Conservation (phyloP, 2,797 vertebrate genomes). For the Thaleichthys pacificus region DNA sequence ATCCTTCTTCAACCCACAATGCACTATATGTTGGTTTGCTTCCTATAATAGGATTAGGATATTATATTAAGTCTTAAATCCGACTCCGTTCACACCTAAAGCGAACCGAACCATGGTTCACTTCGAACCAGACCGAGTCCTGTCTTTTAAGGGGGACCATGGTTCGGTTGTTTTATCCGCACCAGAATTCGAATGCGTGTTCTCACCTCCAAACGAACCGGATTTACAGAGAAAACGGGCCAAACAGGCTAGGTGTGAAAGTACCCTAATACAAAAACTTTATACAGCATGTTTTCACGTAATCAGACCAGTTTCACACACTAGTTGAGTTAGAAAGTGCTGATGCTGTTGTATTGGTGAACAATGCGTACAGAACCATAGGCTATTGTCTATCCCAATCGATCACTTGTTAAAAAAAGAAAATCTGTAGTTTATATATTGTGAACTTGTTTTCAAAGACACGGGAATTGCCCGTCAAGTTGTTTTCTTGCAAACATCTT, state of each 20-base stretch:
- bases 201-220: not conserved
- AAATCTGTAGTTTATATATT: not conserved
- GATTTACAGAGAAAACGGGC: not conserved
- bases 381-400: not conserved
- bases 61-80: too few species aligned
- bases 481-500: not conserved
- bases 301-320: not conserved
- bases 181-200: too few species aligned
- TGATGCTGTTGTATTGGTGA: not conserved
- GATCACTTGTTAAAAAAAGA: not conserved
- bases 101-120: not conserved
- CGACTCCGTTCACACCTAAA: not conserved
- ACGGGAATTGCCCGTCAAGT: not conserved
- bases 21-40: too few species aligned
- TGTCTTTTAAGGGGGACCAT: not conserved
- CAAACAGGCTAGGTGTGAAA: not conserved
- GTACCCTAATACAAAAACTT: not conserved
- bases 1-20: too few species aligned
- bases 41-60: too few species aligned
- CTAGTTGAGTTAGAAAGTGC: not conserved
- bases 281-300: slow-evolving; percentile 8
- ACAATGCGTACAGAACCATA: not conserved
- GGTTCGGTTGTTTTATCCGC: not conserved
- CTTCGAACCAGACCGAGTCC: not conserved
- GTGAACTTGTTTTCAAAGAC: slow-evolving; percentile 1